Percentiles rank a stretch among this genome's conserved stretches.
These are phyloP conservation scores for Phylloscopus whistleri DNA, from an alignment of 2,113 vertebrate genomes.

Conservation along the genomic window DNA sequence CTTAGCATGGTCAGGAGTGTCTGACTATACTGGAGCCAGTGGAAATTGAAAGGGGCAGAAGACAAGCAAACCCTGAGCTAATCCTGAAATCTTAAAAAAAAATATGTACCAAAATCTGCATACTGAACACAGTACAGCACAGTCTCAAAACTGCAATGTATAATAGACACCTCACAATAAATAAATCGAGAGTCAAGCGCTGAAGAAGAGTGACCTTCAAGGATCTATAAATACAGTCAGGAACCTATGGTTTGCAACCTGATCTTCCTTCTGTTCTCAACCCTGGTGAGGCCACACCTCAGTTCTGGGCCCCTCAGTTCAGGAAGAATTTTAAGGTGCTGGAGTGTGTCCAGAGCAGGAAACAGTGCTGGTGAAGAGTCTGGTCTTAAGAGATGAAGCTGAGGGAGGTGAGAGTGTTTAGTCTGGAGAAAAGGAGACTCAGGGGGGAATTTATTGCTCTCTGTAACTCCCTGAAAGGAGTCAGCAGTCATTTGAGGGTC, in stretches of 20 bases:
- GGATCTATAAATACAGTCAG: not conserved
- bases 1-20: not conserved
- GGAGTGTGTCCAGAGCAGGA: not conserved
- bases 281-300: not conserved
- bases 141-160: not conserved
- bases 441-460: no score
- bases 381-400: not conserved
- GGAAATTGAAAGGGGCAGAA: not conserved
- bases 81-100: not conserved
- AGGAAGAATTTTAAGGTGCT: not conserved
- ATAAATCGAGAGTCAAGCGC: not conserved
- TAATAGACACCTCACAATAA: not conserved
- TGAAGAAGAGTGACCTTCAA: not conserved
- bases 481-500: not conserved
- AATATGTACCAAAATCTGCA: not conserved
- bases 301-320: not conserved
- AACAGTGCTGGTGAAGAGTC: not conserved
- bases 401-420: not conserved
- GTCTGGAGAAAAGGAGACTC: not conserved
- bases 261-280: not conserved
- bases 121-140: not conserved
- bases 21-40: not conserved
- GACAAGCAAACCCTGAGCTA: not conserved
- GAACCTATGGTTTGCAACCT: not conserved
- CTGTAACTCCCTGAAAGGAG: not conserved